Conservation (phyloP, 2,113 vertebrate genomes). For the Osmerus eperlanus region DNA sequence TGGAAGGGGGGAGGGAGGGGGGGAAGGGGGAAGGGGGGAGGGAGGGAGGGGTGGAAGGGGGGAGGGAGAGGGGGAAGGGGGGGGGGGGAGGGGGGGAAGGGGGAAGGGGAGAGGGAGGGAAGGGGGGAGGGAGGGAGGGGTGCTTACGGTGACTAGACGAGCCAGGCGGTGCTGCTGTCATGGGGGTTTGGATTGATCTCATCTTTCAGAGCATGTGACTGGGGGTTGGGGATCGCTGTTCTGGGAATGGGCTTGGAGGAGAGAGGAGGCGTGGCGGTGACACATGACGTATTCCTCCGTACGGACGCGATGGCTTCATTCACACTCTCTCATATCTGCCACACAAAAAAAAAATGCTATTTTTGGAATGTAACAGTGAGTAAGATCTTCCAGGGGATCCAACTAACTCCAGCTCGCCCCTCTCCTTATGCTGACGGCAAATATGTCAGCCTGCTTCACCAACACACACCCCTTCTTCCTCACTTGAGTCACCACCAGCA, state of each 20-base stretch:
- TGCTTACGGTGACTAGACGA: too few relatives aligned
- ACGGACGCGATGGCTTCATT: not conserved
- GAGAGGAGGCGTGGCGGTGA: not conserved
- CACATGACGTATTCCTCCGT: not conserved
- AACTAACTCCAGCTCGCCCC: not conserved
- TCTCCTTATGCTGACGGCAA: slow-evolving; percentile 22
- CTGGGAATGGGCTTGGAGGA: slow-evolving; percentile 9
- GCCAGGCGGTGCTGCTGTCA: slow-evolving; percentile 15
- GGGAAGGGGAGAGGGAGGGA: too few relatives aligned
- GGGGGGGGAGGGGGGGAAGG: too few relatives aligned
- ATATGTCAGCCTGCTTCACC: slow-evolving; percentile 15
- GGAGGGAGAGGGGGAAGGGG: too few relatives aligned
- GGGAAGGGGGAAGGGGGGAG: too few relatives aligned
- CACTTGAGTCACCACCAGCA: slow-evolving; percentile 30
- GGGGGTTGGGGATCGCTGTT: slow-evolving; percentile 4
- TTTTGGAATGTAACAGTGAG: not conserved
- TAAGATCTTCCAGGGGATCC: not conserved
- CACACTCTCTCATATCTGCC: not conserved
- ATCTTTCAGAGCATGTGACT: slow-evolving; percentile 34
- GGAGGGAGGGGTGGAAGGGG: too few relatives aligned
- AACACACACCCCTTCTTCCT: slow-evolving; percentile 7
- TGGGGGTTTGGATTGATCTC: slow-evolving; percentile 40
- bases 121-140: not conserved
- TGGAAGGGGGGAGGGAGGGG: too few relatives aligned
- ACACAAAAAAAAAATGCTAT: not conserved